phyloP scores from a whole-genome alignment of 1,140 invertebrate species.

The Drosophila orosa region DNA sequence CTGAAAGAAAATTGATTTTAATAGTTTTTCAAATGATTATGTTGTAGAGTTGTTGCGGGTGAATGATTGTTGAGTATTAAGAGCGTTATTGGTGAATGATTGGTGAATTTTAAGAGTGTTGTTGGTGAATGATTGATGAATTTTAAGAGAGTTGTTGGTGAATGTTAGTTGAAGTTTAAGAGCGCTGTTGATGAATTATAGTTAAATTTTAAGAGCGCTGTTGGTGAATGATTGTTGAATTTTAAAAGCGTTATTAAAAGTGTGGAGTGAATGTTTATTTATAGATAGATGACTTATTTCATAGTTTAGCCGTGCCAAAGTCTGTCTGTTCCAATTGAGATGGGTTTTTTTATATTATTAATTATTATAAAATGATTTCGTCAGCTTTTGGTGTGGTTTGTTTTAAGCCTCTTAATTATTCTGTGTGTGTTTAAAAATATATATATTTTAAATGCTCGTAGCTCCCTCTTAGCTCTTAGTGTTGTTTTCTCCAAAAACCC shows the following conservation, averaged over 20 bases:
- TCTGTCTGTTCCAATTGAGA: slow-evolving; percentile 9
- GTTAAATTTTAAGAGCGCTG: not conserved
- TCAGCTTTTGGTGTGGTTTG: slow-evolving; percentile 36
- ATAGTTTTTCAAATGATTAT: slow-evolving; percentile 3
- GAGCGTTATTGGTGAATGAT: not conserved
- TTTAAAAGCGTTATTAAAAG: not conserved
- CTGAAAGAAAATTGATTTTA: slow-evolving; percentile 1
- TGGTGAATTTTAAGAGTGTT: no score
- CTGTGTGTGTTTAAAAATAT: slow-evolving; percentile 1
- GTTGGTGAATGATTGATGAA: slow-evolving; percentile 5
- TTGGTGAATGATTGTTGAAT: slow-evolving; percentile 4
- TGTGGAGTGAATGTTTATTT: slow-evolving; percentile 1
- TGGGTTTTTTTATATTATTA: not conserved
- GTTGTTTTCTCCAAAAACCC: slow-evolving; percentile 11
- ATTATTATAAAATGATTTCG: slow-evolving; percentile 11
- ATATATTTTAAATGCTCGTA: slow-evolving; percentile 9
- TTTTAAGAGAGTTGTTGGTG: not conserved
- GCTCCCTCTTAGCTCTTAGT: slow-evolving; percentile 9
- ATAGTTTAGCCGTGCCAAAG: not conserved
- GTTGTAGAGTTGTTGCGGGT: not conserved
- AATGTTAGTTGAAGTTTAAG: no score
- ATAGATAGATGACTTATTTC: not conserved
- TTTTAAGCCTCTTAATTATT: slow-evolving; percentile 20
- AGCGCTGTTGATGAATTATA: not conserved
- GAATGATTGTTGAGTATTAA: no score